Percentiles rank a stretch among this genome's conserved stretches.
Evolutionary conservation across 2,797 vertebrate species (phyloP).

Genomic region (Semotilus atromaculatus): DNA sequence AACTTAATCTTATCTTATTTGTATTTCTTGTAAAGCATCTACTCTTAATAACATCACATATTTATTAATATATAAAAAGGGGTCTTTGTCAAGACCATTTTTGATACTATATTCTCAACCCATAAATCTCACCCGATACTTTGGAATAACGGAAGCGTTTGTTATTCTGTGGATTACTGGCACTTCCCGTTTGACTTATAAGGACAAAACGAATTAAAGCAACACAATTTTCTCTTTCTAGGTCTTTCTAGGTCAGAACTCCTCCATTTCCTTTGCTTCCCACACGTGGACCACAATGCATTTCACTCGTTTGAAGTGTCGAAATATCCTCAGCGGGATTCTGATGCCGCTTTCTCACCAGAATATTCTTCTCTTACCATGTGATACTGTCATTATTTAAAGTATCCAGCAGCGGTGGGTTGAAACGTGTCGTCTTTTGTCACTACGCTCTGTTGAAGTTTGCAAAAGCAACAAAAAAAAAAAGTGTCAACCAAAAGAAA

Average conservation of each 20-base stretch:
- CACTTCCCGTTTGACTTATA: neutral
- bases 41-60: neutral
- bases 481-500: constrained; percentile 39
- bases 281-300: constrained; percentile 40
- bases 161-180: neutral
- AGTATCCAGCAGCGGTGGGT: constrained; percentile 49
- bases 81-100: neutral
- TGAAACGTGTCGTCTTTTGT: constrained; percentile 47
- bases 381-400: constrained; percentile 50
- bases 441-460: constrained; percentile 31
- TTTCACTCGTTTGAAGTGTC: constrained; percentile 34
- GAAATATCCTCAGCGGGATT: constrained; percentile 35
- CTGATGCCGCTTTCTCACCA: neutral
- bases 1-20: neutral
- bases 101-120: neutral
- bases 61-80: neutral
- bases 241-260: constrained; percentile 47
- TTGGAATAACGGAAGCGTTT: neutral
- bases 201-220: constrained; percentile 14
- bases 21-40: neutral
- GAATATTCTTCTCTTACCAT: constrained; percentile 24
- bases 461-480: constrained; percentile 9
- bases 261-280: constrained; percentile 28
- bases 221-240: constrained; percentile 12
- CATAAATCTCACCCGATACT: neutral